Conservation (phyloP, 2,888 invertebrate species). For the Priocnemis perturbator region DNA sequence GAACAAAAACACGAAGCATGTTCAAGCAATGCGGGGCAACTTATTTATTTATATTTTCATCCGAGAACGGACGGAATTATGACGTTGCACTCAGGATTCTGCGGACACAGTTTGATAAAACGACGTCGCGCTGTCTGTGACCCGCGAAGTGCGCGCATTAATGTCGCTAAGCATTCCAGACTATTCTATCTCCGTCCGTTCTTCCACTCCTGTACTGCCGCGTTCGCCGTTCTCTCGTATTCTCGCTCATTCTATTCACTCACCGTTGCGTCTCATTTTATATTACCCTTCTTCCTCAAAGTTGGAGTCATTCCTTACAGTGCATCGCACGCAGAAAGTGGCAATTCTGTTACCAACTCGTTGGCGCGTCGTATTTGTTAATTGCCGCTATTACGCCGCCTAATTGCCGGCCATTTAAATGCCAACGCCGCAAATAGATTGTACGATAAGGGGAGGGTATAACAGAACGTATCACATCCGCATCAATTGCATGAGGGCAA, state of each 20-base stretch:
- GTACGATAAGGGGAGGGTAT: conserved; percentile 36
- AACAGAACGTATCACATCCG: not conserved
- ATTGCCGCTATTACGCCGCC: conserved; percentile 62
- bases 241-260: not conserved
- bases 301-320: conserved; percentile 20
- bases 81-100: too few species aligned
- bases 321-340: conserved; percentile 18
- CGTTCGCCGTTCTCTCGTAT: not conserved
- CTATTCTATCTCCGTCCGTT: too few species aligned
- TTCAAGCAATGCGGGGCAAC: too few species aligned
- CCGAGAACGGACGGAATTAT: too few species aligned
- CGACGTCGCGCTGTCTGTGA: too few species aligned
- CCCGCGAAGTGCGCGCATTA: too few species aligned
- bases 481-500: not conserved
- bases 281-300: conserved; percentile 14
- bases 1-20: too few species aligned
- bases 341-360: conserved; percentile 44
- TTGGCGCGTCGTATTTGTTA: conserved; percentile 49
- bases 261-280: conserved; percentile 9
- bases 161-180: too few species aligned
- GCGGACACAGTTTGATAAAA: too few species aligned
- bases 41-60: too few species aligned
- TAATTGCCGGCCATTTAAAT: conserved; percentile 65
- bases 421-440: conserved; percentile 53
- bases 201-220: too few species aligned